Conservation (phyloP, 30 jellyfish, hydroid and myxozoan species). For the Sanderia malayensis region DNA sequence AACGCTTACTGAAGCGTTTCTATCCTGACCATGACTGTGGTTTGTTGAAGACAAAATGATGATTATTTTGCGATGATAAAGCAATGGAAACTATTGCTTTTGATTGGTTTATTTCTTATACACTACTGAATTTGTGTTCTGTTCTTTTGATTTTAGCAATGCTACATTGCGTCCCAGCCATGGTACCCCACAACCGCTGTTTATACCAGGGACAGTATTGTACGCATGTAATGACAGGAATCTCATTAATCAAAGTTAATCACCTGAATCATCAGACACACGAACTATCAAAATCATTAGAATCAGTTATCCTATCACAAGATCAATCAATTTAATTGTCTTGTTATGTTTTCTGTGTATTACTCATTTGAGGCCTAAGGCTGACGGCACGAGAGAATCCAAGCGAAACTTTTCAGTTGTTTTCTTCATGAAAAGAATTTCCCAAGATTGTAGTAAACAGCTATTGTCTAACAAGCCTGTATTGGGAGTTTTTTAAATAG, state of each 20-base stretch:
- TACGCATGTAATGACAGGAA: no score
- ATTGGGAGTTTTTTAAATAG: background rate
- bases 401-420: slow-evolving; percentile 22
- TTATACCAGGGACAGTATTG: no score
- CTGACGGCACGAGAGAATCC: slow-evolving; percentile 21
- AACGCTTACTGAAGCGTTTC: no score
- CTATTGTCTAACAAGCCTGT: slow-evolving; percentile 41
- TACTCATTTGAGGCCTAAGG: background rate
- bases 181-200: slow-evolving; percentile 7
- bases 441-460: slow-evolving; percentile 57
- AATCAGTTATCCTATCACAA: no score
- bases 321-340: no score
- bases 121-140: slow-evolving; percentile 10
- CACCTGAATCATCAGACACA: no score
- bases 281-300: no score
- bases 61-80: slow-evolving; percentile 9
- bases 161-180: slow-evolving; percentile 3
- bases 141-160: slow-evolving; percentile 12
- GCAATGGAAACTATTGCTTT: slow-evolving; percentile 15
- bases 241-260: no score
- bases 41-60: slow-evolving; percentile 29
- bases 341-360: background rate
- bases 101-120: slow-evolving; percentile 44
- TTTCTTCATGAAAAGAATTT: slow-evolving; percentile 47
- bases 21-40: slow-evolving; percentile 28